A percentile compares a stretch with the other conserved stretches of the same genome.
Conservation (phyloP, 2,888 invertebrate genomes). For the Furcula furcula region DNA sequence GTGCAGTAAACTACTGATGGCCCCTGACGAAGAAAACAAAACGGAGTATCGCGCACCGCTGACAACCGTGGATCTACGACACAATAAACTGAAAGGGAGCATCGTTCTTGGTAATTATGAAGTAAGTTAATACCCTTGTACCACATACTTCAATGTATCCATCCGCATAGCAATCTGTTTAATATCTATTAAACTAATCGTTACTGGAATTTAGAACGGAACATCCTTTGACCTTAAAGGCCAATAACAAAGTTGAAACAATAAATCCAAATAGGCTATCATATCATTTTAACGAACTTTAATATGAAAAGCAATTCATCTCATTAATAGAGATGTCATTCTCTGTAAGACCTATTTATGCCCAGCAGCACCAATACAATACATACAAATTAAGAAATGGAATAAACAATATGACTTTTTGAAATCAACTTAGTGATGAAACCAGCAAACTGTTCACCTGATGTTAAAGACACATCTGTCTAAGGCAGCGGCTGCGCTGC, state of each 20-base stretch:
- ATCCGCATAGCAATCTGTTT: neutral
- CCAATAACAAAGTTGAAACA: neutral
- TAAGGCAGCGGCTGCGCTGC: too few species aligned
- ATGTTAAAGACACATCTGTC: too few species aligned
- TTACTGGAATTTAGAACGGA: neutral
- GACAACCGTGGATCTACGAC: conserved; percentile 88
- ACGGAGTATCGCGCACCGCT: conserved; percentile 77
- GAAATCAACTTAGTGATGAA: too few species aligned
- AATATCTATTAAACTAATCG: neutral
- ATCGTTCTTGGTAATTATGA: conserved; percentile 93
- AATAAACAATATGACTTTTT: too few species aligned
- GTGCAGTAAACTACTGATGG: conserved; percentile 50
- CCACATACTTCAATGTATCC: neutral
- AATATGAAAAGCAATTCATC: too few species aligned
- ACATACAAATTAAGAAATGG: too few species aligned
- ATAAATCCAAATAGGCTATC: too few species aligned
- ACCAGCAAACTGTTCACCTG: too few species aligned
- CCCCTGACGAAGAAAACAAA: conserved; percentile 60
- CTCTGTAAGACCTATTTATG: too few species aligned
- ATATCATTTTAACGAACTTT: too few species aligned
- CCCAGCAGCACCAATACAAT: too few species aligned
- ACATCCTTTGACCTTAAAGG: neutral
- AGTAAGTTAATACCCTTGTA: conserved; percentile 71
- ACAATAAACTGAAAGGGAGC: conserved; percentile 90
- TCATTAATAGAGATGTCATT: too few species aligned